phyloP scores from a whole-genome alignment of 2,888 invertebrate species.

The Strigamia transsilvanica region DNA sequence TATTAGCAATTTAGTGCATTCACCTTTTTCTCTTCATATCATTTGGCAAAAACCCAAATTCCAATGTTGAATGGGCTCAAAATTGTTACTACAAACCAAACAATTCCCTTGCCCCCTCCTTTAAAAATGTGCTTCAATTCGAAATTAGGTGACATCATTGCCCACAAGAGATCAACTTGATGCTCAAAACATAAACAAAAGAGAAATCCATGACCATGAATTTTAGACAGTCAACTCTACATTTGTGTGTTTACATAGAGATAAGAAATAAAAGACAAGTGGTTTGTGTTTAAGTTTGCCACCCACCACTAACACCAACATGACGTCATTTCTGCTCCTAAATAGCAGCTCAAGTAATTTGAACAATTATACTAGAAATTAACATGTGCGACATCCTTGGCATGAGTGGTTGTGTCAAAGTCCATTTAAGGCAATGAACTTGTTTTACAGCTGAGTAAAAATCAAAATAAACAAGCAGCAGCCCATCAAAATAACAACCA shows the following conservation, averaged over 20 bases:
- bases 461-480: constrained; percentile 36
- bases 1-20: constrained; percentile 37
- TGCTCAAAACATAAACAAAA: constrained; percentile 2
- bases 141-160: constrained; percentile 12
- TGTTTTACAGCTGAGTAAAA: constrained; percentile 43
- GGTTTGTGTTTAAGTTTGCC: constrained; percentile 15
- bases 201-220: constrained; percentile 9
- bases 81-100: background rate
- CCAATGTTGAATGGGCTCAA: constrained; percentile 47
- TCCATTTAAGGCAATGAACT: constrained; percentile 26
- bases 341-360: background rate
- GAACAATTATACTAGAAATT: background rate
- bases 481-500: background rate
- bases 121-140: background rate
- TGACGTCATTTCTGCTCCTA: constrained; percentile 10
- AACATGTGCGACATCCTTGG: constrained; percentile 36
- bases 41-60: constrained; percentile 40
- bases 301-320: background rate
- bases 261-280: constrained; percentile 45
- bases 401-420: constrained; percentile 27
- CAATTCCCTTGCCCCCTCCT: background rate
- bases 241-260: background rate
- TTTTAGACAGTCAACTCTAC: constrained; percentile 2
- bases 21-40: constrained; percentile 29
- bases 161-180: background rate